Evolutionary conservation across 2,797 vertebrate genomes (phyloP), one percentile per base, ranked within the genome.

Genomic region (Chloroceryle amazona): DNA sequence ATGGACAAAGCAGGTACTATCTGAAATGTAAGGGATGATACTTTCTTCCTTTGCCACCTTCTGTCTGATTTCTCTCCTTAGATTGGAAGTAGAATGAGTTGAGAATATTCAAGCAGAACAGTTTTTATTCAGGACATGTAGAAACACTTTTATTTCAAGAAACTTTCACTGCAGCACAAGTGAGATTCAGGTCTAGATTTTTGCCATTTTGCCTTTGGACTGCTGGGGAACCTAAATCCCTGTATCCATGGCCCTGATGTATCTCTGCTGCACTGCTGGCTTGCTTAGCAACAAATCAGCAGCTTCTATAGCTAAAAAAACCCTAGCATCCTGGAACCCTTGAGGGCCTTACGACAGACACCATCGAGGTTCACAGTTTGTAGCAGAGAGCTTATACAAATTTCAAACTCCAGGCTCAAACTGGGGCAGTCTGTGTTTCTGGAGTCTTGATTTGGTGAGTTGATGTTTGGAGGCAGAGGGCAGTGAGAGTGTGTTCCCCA

Each of bases 401-500:
- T 87, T 79, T 80, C 35, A 81, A 72, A 95, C 46, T 85, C 15
- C 10, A 55, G 21, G 35, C 52, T 92, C 19, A 41, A 41, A 11
- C 5, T 26, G 47, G 11, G n/a, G 8, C n/a, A 52, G 26, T 70
- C 8, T 19, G 10, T 67, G 8, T 44, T 94, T 87, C 51, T 58
- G 33, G 28, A 83, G 61, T 41, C 15, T 51, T 81, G 29, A 18
- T 29, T 11, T 65, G 28, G 10, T 52, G 16, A 31, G 35, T 41
- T 82, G 39, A 52, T 1, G 0, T 86, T 87, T 25, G 26, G 37
- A 84, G 41, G 28, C 26, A 60, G 20, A 21, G 3, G 5, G 26
- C 39, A 72, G 17, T 25, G 41, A 16, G 18, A 54, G 7, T 1
- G 0, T 1, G 2, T 42, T 35, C 20, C 21, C 28, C 0, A 0